phyloP scores from a whole-genome alignment of 2,797 vertebrate species.

The Chelonia mydas region DNA sequence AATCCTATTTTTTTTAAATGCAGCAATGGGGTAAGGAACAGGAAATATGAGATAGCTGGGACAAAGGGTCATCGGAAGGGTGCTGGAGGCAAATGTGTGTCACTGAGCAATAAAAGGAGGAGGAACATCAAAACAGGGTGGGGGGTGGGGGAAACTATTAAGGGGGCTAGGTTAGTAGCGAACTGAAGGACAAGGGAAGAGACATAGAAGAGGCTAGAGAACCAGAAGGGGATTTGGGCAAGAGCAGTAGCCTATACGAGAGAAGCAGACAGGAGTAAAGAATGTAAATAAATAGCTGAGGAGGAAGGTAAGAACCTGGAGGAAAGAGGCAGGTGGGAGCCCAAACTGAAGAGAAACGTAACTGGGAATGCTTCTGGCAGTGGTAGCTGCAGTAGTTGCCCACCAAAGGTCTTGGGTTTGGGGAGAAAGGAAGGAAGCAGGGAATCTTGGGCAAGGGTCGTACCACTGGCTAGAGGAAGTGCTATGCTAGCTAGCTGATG shows the following conservation, averaged over 20 bases:
- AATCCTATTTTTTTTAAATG: not conserved
- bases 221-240: not conserved
- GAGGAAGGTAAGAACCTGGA: not conserved
- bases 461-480: not conserved
- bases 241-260: accelerated
- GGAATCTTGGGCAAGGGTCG: conserved; percentile 13
- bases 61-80: not conserved
- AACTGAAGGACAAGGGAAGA: not conserved
- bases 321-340: not conserved
- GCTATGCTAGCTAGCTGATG: not conserved
- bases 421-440: not conserved
- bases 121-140: not conserved
- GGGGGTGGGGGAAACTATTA: not conserved
- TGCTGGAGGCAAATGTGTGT: not conserved
- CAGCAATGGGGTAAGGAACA: not conserved
- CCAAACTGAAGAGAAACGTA: not conserved
- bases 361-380: not conserved
- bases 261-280: not conserved
- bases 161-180: not conserved
- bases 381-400: not conserved
- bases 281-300: not conserved
- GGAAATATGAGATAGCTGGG: not conserved
- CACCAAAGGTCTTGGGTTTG: not conserved
- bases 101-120: not conserved
- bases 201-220: not conserved